Conservation (phyloP, 2,797 vertebrate genomes). For the Dallia pectoralis region DNA sequence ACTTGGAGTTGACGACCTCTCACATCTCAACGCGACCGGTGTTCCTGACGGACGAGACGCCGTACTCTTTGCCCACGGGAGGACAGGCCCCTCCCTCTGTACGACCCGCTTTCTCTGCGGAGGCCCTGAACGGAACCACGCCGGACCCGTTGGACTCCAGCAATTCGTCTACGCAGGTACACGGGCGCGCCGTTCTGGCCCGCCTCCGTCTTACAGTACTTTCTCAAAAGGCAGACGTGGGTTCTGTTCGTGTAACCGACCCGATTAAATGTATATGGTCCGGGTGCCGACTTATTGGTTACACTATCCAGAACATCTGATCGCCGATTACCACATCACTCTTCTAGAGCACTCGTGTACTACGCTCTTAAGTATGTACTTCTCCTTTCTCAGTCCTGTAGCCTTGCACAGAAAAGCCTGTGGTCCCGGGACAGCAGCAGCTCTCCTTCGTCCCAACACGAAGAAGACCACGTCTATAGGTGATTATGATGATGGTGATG, state of each 20-base stretch:
- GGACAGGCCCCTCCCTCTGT: conserved; percentile 78
- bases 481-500: conserved; percentile 42
- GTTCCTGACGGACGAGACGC: conserved; percentile 85
- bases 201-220: not conserved
- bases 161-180: conserved; percentile 77
- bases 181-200: not conserved
- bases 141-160: conserved; percentile 65
- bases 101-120: conserved; percentile 75
- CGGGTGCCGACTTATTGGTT: not conserved
- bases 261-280: not conserved
- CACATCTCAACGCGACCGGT: conserved; percentile 91
- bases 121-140: conserved; percentile 83
- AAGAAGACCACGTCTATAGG: conserved; percentile 99
- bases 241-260: not conserved
- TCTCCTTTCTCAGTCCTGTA: conserved; percentile 61
- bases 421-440: conserved; percentile 73
- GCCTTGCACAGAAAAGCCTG: conserved; percentile 73
- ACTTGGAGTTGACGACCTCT: conserved; percentile 95
- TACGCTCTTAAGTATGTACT: not conserved
- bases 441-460: conserved; percentile 62
- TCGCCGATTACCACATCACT: not conserved
- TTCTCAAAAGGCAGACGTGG: not conserved
- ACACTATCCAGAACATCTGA: too few relatives aligned
- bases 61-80: conserved; percentile 86
- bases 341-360: not conserved